A percentile compares a stretch with the other conserved stretches of the same genome.
Conservation (phyloP, 35 echinoderm and acorn worm species). For the Strongylocentrotus purpuratus region DNA sequence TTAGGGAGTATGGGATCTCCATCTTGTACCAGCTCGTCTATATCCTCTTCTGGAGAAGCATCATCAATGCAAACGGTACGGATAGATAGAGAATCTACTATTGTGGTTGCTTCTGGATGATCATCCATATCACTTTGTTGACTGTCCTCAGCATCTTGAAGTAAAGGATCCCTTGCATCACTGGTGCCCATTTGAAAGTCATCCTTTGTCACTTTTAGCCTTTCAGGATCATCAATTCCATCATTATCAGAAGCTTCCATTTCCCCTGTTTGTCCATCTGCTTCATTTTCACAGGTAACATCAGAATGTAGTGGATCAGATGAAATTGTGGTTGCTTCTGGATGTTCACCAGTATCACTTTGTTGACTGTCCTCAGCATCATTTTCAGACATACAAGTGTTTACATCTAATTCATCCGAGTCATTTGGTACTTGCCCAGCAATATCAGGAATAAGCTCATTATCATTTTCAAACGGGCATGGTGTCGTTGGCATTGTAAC, state of each 20-base stretch:
- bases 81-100: background rate
- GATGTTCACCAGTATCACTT: too few species aligned
- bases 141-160: background rate
- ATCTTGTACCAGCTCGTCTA: background rate
- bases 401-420: background rate
- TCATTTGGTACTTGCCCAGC: background rate
- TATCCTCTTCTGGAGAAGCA: background rate
- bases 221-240: too few species aligned
- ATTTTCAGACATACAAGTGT: background rate
- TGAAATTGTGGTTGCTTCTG: too few species aligned
- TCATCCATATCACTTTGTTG: background rate
- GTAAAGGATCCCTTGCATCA: too few species aligned
- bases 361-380: background rate
- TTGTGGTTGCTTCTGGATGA: too few species aligned
- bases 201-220: too few species aligned
- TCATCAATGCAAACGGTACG: background rate
- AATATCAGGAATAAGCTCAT: background rate
- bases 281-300: too few species aligned
- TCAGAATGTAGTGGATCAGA: too few species aligned
- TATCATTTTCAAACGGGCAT: background rate
- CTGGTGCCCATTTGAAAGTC: too few species aligned
- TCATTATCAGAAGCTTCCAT: too few species aligned
- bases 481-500: background rate
- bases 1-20: background rate
- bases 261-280: too few species aligned